Evolutionary conservation across 2,888 invertebrate species (phyloP).

Genomic region (Drosophila sordidula): DNA sequence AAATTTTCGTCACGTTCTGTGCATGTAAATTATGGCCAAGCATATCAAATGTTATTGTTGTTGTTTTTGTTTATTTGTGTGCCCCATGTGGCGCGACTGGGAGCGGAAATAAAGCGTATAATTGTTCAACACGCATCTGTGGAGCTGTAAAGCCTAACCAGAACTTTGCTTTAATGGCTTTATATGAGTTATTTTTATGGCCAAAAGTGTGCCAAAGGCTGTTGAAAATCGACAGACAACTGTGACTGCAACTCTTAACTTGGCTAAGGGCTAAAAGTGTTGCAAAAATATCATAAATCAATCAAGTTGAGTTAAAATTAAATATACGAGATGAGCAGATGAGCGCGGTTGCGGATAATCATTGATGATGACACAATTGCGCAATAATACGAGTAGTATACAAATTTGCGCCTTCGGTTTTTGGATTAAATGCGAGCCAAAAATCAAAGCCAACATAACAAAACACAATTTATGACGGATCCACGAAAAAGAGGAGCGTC

Average conservation of each 20-base stretch:
- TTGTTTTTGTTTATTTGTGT: slow-evolving; percentile 16
- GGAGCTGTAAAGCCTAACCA: slow-evolving; percentile 21
- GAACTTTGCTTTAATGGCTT: slow-evolving; percentile 28
- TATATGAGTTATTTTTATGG: slow-evolving; percentile 37
- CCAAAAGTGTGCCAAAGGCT: slow-evolving; percentile 42
- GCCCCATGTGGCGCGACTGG: slow-evolving; percentile 47
- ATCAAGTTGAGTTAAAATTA: slow-evolving; percentile 23
- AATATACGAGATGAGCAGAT: slow-evolving; percentile 6
- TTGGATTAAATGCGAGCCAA: slow-evolving; percentile 1
- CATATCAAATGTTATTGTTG: slow-evolving; percentile 37
- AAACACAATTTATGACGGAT: slow-evolving; percentile 35
- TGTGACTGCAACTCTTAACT: slow-evolving; percentile 12
- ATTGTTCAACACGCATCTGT: slow-evolving; percentile 61
- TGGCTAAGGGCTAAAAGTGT: slow-evolving; percentile 9
- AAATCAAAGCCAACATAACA: slow-evolving; percentile 39
- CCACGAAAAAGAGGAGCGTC: slow-evolving; percentile 46
- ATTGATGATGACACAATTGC: slow-evolving; percentile 49
- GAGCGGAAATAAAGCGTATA: slow-evolving; percentile 69
- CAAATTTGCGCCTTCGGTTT: slow-evolving; percentile 3
- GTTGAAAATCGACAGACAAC: slow-evolving; percentile 6
- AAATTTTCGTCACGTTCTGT: slow-evolving; percentile 70
- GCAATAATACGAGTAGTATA: slow-evolving; percentile 18
- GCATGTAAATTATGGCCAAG: slow-evolving; percentile 60
- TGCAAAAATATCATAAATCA: slow-evolving; percentile 42
- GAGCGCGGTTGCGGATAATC: slow-evolving; percentile 22